These are phyloP conservation scores for Mormyrops attenuatus DNA, from an alignment of 2,797 vertebrate genomes.

Conservation along the genomic window DNA sequence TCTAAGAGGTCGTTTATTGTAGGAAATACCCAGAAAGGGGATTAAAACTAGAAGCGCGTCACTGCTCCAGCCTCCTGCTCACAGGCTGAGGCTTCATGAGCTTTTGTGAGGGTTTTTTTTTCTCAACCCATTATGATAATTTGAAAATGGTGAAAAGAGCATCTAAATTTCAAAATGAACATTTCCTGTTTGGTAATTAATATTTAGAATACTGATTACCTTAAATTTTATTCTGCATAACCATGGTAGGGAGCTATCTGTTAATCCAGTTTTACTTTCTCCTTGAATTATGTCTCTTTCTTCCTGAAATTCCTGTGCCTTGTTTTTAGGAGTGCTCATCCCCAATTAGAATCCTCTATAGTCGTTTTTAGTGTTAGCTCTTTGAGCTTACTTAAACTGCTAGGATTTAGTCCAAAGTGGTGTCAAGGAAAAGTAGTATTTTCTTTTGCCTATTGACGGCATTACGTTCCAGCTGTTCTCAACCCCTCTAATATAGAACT, in stretches of 20 bases:
- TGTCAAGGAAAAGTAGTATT: not conserved
- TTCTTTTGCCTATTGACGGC: not conserved
- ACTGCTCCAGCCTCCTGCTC: not conserved
- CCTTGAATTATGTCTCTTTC: not conserved
- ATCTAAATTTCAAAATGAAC: not conserved
- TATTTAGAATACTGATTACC: not conserved
- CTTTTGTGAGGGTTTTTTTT: not conserved
- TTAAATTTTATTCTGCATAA: not conserved
- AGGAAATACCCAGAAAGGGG: conserved; percentile 2
- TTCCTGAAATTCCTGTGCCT: not conserved
- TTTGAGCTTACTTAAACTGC: not conserved
- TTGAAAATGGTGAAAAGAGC: not conserved
- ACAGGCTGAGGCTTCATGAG: not conserved
- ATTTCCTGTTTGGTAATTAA: not conserved
- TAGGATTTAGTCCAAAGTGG: not conserved
- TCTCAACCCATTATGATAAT: not conserved
- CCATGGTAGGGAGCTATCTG: not conserved
- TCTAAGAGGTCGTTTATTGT: not conserved
- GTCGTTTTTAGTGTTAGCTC: not conserved
- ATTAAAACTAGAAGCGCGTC: not conserved
- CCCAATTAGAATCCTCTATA: not conserved
- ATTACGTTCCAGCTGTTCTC: not conserved
- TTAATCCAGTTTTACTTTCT: not conserved
- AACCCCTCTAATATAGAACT: not conserved
- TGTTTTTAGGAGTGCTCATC: not conserved